phyloP scores from a whole-genome alignment of 2,797 vertebrate species.

The Streptopelia turtur region DNA sequence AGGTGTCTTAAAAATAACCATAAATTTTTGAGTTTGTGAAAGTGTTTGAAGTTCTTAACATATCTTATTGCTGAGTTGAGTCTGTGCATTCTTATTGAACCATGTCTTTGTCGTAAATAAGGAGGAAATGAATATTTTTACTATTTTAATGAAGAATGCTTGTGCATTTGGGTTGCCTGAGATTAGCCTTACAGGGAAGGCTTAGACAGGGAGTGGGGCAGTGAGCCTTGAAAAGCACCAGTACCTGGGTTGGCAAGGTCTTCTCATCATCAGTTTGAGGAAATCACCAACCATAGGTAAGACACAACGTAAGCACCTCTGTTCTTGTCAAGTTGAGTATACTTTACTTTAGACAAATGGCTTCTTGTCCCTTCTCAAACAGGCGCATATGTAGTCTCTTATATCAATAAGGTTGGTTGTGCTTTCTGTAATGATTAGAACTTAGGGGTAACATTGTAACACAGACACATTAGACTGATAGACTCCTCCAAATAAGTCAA shows the following conservation, averaged over 20 bases:
- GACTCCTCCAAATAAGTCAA: background rate
- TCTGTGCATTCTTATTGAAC: background rate
- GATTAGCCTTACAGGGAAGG: background rate
- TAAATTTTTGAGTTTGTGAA: background rate
- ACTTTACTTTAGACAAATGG: background rate
- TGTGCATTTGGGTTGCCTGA: background rate
- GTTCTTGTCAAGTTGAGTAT: background rate
- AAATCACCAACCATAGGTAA: rapidly evolving
- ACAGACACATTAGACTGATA: background rate
- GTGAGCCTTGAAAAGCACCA: background rate
- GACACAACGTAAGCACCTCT: background rate
- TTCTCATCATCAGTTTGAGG: background rate
- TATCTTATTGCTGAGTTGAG: background rate
- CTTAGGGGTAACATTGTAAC: background rate
- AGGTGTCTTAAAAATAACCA: background rate
- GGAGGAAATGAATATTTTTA: background rate
- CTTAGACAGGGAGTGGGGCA: background rate
- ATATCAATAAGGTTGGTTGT: background rate
- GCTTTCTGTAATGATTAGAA: background rate
- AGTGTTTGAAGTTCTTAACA: background rate
- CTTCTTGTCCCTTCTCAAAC: background rate
- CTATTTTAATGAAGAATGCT: background rate
- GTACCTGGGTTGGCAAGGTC: background rate
- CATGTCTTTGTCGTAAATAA: background rate
- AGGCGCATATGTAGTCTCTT: background rate